Conservation (phyloP, 2,113 vertebrate genomes). For the Austrofundulus limnaeus region DNA sequence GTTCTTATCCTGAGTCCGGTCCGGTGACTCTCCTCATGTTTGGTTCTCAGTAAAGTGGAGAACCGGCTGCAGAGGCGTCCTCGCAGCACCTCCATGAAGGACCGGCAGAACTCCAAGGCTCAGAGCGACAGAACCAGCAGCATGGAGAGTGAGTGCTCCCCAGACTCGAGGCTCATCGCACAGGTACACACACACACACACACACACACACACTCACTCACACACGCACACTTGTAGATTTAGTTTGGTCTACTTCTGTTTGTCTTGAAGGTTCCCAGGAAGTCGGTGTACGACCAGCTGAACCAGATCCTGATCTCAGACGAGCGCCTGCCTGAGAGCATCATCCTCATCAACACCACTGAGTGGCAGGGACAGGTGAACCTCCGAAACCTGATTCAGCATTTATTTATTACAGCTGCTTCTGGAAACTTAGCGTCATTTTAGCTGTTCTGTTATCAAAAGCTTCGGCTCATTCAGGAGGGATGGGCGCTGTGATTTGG, state of each 20-base stretch:
- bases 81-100: constrained; percentile 82
- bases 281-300: constrained; percentile 83
- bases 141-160: constrained; percentile 78
- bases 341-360: constrained; percentile 80
- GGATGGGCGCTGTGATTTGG: too few relatives aligned
- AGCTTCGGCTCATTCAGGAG: too few relatives aligned
- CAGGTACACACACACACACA: constrained; percentile 59
- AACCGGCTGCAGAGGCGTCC: constrained; percentile 72
- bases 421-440: too few relatives aligned
- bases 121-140: constrained; percentile 79
- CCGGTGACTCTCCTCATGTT: background rate
- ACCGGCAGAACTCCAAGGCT: constrained; percentile 78
- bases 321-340: constrained; percentile 79
- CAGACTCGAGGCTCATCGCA: constrained; percentile 69
- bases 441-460: too few relatives aligned
- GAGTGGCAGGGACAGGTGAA: constrained; percentile 84
- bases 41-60: constrained; percentile 72
- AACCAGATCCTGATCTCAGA: constrained; percentile 84
- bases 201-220: background rate
- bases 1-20: background rate
- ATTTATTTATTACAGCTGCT: background rate
- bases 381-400: background rate
- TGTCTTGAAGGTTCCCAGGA: constrained; percentile 76
- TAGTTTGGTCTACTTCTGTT: constrained; percentile 8
- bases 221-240: too few relatives aligned